Base-by-base conservation (phyloP, 2,113 vertebrate species). In the Lasiurus cinereus region DNA sequence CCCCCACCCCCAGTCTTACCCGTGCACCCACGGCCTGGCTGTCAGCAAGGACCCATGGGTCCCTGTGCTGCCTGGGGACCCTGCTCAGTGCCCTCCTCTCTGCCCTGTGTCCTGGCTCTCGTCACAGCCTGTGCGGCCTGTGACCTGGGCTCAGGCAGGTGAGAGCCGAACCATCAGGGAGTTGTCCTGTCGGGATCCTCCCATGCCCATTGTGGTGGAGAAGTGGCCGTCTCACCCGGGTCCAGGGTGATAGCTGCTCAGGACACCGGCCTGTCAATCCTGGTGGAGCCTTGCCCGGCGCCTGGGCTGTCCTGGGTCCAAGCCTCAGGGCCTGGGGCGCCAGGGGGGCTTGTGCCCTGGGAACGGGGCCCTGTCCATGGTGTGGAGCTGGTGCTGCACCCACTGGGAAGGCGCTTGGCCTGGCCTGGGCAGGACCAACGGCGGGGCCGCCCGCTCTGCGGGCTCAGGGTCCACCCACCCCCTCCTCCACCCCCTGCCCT, bases 161-260 rank as follows among this genome's bases (percentile, higher is more conserved):
- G 13, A 83, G 52, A 50, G 22, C 0, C 2, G n/a, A 48, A 12
- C 0, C 1, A 29, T 1, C 43, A 3, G 15, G 1, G 8, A 4
- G 24, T 24, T 31, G 70, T 73, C 33, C 78, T 22, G 14, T 27
- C 0, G 5, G 54, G 33, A 33, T 21, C 24, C 12, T 70, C 1
- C 12, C 43, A 15, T 0, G 22, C 8, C 50, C 52, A 18, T 48
- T 31, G 10, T 2, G 3, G 10, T 31, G 31, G 46, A 13, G 13
- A 36, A 74, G 46, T 59, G 19, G 14, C 18, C 8, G 13, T 16
- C 36, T 50, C 2, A 4, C 8, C 74, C 50, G n/a, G 79, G 36
- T 66, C 43, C 18, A 39, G n/a, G 70, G 39, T 36, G 14, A 56
- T 24, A 59, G n/a, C 18, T 33, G 13, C 29, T 46, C n/a, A 62